Evolutionary conservation across 2,797 vertebrate species (phyloP).

Genomic region (Nyctibius grandis): DNA sequence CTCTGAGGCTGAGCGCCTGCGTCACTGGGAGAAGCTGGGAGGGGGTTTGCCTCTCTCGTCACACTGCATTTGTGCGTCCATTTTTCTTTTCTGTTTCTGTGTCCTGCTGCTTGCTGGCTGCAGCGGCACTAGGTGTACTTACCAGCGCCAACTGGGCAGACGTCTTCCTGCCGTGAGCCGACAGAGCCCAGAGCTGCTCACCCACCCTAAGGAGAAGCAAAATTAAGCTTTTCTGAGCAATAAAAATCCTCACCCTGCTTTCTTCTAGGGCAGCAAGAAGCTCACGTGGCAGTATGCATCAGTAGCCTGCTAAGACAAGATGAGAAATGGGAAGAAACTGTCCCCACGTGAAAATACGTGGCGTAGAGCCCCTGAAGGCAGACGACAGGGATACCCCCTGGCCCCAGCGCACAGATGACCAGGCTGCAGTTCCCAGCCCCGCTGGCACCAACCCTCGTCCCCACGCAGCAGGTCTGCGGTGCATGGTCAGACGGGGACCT

Average conservation of each 20-base stretch:
- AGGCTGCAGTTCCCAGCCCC: background rate
- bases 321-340: background rate
- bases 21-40: background rate
- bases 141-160: background rate
- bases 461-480: slow-evolving; percentile 24
- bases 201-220: background rate
- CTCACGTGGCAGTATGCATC: background rate
- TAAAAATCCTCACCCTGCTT: background rate
- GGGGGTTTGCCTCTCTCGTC: background rate
- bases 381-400: rapidly evolving
- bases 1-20: background rate
- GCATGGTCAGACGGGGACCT: background rate
- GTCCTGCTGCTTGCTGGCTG: background rate
- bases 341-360: rapidly evolving
- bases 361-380: background rate
- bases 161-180: background rate
- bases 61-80: rapidly evolving
- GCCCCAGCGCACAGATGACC: background rate
- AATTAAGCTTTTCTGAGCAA: background rate
- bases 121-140: background rate
- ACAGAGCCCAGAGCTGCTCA: background rate
- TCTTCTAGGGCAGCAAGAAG: background rate
- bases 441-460: background rate
- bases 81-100: background rate
- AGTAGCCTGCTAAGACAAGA: background rate